Evolutionary conservation across 2,797 vertebrate species (phyloP).

Genomic region (Meriones psammophilus): DNA sequence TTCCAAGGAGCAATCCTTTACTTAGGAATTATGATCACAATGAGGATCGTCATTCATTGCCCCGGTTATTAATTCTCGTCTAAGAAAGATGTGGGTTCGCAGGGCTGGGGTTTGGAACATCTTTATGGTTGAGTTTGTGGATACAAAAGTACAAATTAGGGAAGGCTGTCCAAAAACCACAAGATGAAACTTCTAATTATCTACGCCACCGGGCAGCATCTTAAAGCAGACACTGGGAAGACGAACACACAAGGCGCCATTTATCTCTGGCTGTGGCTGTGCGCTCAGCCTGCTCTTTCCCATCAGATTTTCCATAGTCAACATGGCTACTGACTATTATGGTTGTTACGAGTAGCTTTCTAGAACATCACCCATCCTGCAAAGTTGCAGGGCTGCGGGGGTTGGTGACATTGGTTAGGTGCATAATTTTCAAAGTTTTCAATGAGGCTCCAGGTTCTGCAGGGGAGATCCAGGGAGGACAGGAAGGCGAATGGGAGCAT

Average conservation of each 20-base stretch:
- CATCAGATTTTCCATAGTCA: constrained; percentile 52
- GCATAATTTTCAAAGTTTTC: neutral
- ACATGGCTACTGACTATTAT: neutral
- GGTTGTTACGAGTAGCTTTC: neutral
- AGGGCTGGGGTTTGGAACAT: constrained; percentile 23
- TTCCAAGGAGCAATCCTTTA: neutral
- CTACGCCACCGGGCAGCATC: neutral
- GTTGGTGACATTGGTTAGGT: neutral
- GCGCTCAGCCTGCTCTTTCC: neutral
- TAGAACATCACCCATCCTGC: neutral
- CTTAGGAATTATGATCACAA: neutral
- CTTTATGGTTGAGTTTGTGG: constrained; percentile 33
- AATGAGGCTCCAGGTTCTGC: neutral
- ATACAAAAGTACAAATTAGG: constrained; percentile 63
- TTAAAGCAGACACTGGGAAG: constrained; percentile 9
- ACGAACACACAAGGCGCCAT: constrained; percentile 43
- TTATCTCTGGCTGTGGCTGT: constrained; percentile 59
- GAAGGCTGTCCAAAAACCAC: constrained; percentile 61
- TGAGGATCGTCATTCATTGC: neutral
- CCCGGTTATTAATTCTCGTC: constrained; percentile 27
- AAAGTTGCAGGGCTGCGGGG: neutral
- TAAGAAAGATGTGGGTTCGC: constrained; percentile 43
- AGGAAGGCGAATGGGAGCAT: fast-evolving
- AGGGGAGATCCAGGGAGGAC: neutral
- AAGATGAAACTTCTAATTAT: constrained; percentile 51